phyloP scores from a whole-genome alignment of 2,113 vertebrate species.

The Accipiter virgatus region DNA sequence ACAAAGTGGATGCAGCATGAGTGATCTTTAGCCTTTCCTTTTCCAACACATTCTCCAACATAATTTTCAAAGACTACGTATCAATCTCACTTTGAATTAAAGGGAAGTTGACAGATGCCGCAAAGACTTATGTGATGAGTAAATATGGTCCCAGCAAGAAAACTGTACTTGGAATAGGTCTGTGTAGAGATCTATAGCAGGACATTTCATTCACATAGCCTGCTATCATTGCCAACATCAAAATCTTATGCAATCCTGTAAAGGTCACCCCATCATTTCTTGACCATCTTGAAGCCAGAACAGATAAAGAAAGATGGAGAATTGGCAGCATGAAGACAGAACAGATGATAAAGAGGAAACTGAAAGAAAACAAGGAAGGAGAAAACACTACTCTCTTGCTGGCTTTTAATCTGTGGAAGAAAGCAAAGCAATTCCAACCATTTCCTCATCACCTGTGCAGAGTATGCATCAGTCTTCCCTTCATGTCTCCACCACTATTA shows the following conservation, averaged over 20 bases:
- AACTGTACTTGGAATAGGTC: not conserved
- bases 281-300: not conserved
- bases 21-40: not conserved
- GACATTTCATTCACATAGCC: not conserved
- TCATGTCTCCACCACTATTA: not conserved
- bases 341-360: not conserved
- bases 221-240: not conserved
- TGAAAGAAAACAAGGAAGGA: not conserved
- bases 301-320: not conserved
- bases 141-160: not conserved
- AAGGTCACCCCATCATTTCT: not conserved
- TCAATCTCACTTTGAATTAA: not conserved
- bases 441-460: not conserved
- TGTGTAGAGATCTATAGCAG: not conserved
- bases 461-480: not conserved
- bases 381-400: not conserved
- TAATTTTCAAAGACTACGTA: not conserved
- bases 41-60: not conserved
- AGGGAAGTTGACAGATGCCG: not conserved
- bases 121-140: not conserved
- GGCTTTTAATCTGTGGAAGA: not conserved
- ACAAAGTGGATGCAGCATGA: not conserved
- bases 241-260: not conserved
- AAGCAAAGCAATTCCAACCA: not conserved
- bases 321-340: not conserved